phyloP scores from a whole-genome alignment of 1,140 invertebrate genomes.

The Euglossa dilemma region DNA sequence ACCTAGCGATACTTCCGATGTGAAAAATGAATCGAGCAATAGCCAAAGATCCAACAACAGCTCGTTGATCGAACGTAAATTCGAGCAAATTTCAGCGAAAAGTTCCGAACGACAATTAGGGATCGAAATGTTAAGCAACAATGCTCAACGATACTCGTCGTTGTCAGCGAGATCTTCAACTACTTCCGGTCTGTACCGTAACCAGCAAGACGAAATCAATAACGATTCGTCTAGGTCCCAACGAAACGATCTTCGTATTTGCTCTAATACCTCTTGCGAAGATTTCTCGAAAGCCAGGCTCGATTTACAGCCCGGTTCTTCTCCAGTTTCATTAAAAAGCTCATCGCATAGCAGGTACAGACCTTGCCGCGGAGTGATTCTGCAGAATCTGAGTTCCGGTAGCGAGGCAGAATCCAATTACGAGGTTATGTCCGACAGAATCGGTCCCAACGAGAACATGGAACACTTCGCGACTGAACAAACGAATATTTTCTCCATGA shows the following conservation, averaged over 20 bases:
- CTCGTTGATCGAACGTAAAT: neutral
- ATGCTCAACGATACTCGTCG: neutral
- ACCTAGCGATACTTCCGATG: neutral
- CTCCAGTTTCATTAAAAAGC: neutral
- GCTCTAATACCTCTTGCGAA: neutral
- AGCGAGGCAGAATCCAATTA: constrained; percentile 58
- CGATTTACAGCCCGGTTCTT: constrained; percentile 21
- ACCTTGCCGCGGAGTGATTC: constrained; percentile 26
- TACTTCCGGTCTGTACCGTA: neutral
- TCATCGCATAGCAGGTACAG: constrained; percentile 41
- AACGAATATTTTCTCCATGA: neutral
- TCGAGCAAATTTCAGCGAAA: neutral
- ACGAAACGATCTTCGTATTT: neutral
- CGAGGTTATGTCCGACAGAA: neutral
- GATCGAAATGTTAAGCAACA: neutral
- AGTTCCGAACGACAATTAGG: neutral
- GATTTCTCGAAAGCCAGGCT: constrained; percentile 7
- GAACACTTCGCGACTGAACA: neutral
- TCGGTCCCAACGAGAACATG: neutral
- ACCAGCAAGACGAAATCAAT: neutral
- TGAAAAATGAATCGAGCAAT: neutral
- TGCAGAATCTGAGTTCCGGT: constrained; percentile 60
- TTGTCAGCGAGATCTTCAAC: constrained; percentile 15
- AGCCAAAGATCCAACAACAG: neutral
- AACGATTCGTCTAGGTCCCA: neutral